phyloP scores from a whole-genome alignment of 35 echinoderm and acorn worm species.

The Stichopus chloronotus region DNA sequence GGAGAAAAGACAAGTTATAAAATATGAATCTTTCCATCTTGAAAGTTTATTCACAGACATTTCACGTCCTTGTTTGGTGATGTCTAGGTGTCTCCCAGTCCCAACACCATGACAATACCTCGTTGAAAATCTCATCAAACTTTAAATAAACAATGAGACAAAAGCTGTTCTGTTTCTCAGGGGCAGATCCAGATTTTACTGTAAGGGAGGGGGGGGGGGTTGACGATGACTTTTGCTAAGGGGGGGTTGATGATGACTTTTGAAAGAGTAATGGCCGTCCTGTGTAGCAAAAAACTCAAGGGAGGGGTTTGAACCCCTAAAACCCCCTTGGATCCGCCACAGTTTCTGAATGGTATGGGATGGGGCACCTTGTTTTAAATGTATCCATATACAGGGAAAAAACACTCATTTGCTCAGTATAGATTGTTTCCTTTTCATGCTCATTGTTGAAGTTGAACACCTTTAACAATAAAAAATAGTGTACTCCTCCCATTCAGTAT shows the following conservation, averaged over 20 bases:
- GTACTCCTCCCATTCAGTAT: neutral
- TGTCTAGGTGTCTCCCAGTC: neutral
- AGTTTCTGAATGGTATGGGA: neutral
- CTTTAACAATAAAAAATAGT: conserved; percentile 19
- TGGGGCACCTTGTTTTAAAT: neutral
- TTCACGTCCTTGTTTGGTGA: neutral
- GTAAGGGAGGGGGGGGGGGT: too few relatives aligned
- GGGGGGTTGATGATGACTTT: too few relatives aligned
- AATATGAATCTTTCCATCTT: neutral
- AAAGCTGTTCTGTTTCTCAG: neutral
- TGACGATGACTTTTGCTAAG: too few relatives aligned
- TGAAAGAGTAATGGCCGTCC: too few relatives aligned
- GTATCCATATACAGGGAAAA: neutral
- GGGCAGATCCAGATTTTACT: too few relatives aligned
- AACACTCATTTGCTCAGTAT: neutral
- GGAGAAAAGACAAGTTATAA: neutral
- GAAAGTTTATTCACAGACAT: neutral
- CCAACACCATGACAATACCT: neutral
- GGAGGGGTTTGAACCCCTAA: too few relatives aligned
- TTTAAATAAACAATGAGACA: neutral
- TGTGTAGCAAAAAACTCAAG: too few relatives aligned
- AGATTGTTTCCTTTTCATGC: neutral
- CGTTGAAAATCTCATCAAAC: conserved; percentile 9
- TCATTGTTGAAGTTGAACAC: conserved; percentile 22
- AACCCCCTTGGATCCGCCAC: too few relatives aligned